Evolutionary conservation across 2,797 vertebrate species (phyloP), one percentile per base, ranked within the genome.

Genomic region (Melanogrammus aeglefinus): DNA sequence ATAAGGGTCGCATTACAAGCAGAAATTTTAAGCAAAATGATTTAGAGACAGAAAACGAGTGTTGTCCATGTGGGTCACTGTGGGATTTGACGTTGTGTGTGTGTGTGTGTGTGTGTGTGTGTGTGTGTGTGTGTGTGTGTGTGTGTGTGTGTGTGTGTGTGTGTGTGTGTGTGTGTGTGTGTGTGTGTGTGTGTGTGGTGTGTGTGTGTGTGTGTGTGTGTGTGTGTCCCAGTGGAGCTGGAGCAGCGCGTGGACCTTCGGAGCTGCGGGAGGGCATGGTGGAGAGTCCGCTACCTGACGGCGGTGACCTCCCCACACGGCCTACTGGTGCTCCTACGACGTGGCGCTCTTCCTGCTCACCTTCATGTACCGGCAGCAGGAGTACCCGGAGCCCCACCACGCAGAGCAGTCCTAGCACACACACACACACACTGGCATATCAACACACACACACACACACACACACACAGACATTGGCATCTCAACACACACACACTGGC

Each of bases 251-350:
- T 99, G 5, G 97, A 99, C 89, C n/a, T 99, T 97, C 63, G 97
- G n/a, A 99, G 90, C 94, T 99, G 89, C 90, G 97, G 82, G 97
- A 99, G 89, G 97, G 97, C 66, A 88, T 99, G 3, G 97, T 99
- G 91, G 96, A 98, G 91, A 99, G 96, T n/a, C 91, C 95, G 97
- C 80, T 99, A 98, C 81, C 98, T 96, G 97, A 98, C 97, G 0
- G 96, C 97, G 0, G 97, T 99, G 89, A 99, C 97, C 0, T 99
- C 97, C n/a, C 0, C 97, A 99, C 88, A 98, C 97, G 0, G 96
- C 96, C 75, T 99, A 99, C 18, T 99, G 97, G 97, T 98, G 96
- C 35, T 99, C 97, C 1, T 94, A 96, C 84, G 97, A 99, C 73
- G 95, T 99, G 71, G 97, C 97, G 6, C 95, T 98, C n/a, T 99